Evolutionary conservation across 2,797 vertebrate species (phyloP).

Genomic region (Labroides dimidiatus): DNA sequence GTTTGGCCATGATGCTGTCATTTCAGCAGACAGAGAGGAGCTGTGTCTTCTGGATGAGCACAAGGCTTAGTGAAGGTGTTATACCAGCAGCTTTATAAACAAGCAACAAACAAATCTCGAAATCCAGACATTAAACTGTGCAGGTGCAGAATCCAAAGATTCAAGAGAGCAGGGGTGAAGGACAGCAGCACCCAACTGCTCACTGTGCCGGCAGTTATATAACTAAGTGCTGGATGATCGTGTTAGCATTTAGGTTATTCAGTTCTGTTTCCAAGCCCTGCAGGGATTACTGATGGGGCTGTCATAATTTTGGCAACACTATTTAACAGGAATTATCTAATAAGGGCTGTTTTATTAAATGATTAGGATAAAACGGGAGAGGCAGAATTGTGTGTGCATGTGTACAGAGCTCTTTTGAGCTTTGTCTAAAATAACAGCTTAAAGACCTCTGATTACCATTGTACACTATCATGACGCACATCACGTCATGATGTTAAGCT

Average conservation of each 20-base stretch:
- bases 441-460: constrained; percentile 27
- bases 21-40: constrained; percentile 45
- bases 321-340: constrained; percentile 66
- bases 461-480: constrained; percentile 27
- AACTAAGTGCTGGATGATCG: constrained; percentile 50
- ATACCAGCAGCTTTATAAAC: constrained; percentile 34
- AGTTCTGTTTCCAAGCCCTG: constrained; percentile 50
- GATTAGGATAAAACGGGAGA: constrained; percentile 36
- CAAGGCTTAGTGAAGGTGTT: constrained; percentile 42
- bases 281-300: constrained; percentile 53
- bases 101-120: constrained; percentile 37
- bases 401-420: constrained; percentile 12
- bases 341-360: constrained; percentile 48
- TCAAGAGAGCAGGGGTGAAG: constrained; percentile 30
- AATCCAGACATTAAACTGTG: constrained; percentile 43
- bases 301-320: constrained; percentile 63
- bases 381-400: constrained; percentile 11
- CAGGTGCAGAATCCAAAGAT: constrained; percentile 26
- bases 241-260: constrained; percentile 55
- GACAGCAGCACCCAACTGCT: constrained; percentile 23
- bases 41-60: constrained; percentile 46
- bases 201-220: constrained; percentile 28
- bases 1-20: constrained; percentile 49
- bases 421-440: constrained; percentile 29
- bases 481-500: constrained; percentile 26